Evolutionary conservation across 2,797 vertebrate genomes (phyloP).

Genomic region (Enteromius radiatus): DNA sequence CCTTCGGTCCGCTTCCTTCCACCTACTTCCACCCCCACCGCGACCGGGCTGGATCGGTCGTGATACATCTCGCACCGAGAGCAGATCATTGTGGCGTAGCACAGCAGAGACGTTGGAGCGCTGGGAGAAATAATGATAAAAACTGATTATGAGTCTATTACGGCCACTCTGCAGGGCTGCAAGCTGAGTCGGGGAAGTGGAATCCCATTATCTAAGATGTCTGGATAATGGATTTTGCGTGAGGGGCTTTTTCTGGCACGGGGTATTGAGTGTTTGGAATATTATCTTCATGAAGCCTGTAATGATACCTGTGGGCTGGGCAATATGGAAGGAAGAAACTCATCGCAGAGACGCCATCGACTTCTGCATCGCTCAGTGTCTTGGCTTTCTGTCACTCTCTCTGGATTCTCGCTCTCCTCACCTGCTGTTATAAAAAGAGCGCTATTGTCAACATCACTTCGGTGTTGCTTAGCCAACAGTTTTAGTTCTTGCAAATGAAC

Average conservation of each 20-base stretch:
- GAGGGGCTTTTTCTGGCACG: conserved; percentile 53
- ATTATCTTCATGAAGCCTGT: conserved; percentile 61
- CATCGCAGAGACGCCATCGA: conserved; percentile 46
- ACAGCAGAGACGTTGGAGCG: conserved; percentile 48
- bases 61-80: not conserved
- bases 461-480: conserved; percentile 44
- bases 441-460: conserved; percentile 44
- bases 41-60: not conserved
- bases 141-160: conserved; percentile 69
- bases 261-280: conserved; percentile 61
- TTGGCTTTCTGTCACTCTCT: conserved; percentile 26
- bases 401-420: conserved; percentile 25
- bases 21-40: conserved; percentile 9
- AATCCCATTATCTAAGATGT: conserved; percentile 67
- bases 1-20: conserved; percentile 10
- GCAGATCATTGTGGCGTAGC: conserved; percentile 4
- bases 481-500: conserved; percentile 47
- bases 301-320: conserved; percentile 58
- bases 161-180: conserved; percentile 62
- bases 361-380: conserved; percentile 1
- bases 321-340: conserved; percentile 52
- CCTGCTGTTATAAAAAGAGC: conserved; percentile 51
- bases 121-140: conserved; percentile 60
- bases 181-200: conserved; percentile 43
- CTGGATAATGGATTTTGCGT: conserved; percentile 67